Conservation (phyloP, 2,797 vertebrate genomes). For the Lepus townsendii region DNA sequence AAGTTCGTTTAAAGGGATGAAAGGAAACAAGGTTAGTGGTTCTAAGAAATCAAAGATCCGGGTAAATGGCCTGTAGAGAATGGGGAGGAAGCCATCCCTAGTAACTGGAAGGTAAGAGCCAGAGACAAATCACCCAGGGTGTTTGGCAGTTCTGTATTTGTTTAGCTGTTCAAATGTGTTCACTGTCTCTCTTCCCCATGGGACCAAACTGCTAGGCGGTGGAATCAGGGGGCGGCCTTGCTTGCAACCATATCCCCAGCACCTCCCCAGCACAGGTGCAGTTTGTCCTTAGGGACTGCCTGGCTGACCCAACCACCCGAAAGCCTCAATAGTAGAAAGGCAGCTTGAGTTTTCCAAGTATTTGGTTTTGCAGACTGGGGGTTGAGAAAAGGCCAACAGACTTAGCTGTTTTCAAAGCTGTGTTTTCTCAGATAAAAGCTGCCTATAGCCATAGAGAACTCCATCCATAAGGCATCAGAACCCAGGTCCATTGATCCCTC, state of each 20-base stretch:
- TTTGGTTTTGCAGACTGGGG: not conserved
- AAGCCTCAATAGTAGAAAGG: not conserved
- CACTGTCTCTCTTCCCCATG: not conserved
- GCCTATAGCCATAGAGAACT: not conserved
- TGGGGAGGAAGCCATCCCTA: not conserved
- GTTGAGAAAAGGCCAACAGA: constrained; percentile 34
- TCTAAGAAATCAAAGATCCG: not conserved
- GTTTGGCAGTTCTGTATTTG: not conserved
- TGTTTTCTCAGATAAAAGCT: constrained; percentile 16
- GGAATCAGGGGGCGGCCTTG: not conserved
- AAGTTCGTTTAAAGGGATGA: not conserved
- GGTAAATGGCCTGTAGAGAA: not conserved
- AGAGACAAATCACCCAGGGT: not conserved
- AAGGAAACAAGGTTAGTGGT: not conserved
- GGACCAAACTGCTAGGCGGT: not conserved
- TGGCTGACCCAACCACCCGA: constrained; percentile 4
- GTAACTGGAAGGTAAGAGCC: not conserved
- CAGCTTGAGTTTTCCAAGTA: not conserved
- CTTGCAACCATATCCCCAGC: not conserved
- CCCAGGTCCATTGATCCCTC: not conserved
- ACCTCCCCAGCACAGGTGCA: too few species aligned
- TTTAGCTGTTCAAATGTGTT: not conserved
- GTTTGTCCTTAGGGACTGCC: not conserved
- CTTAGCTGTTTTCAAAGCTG: not conserved
- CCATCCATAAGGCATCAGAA: not conserved